Percentiles rank a stretch among this genome's conserved stretches.
These are phyloP conservation scores for mouse (Mus musculus) DNA, from an alignment of 2,113 vertebrate species.

Conservation along the genomic window GRCm39 chr14:117449501-117450000, in stretches of 20 bases:
- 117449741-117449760: not conserved
- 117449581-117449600: fast-evolving
- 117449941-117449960: not conserved
- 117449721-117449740: not conserved
- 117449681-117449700: not conserved
- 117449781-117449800: not conserved
- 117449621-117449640: not conserved
- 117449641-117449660: not conserved
- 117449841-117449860: not conserved
- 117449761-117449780: not conserved
- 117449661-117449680: not conserved
- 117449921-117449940: not conserved
- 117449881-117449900: not conserved
- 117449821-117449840: not conserved
- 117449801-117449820: not conserved
- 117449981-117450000: not conserved
- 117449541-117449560: no score
- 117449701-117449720: not conserved
- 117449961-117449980: not conserved
- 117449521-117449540: not conserved
- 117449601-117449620: no score
- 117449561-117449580: not conserved
- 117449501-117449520: not conserved
- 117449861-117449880: not conserved
- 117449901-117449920: not conserved